Conservation (phyloP, 2,113 vertebrate genomes). For the Grammomys dolichurus region DNA sequence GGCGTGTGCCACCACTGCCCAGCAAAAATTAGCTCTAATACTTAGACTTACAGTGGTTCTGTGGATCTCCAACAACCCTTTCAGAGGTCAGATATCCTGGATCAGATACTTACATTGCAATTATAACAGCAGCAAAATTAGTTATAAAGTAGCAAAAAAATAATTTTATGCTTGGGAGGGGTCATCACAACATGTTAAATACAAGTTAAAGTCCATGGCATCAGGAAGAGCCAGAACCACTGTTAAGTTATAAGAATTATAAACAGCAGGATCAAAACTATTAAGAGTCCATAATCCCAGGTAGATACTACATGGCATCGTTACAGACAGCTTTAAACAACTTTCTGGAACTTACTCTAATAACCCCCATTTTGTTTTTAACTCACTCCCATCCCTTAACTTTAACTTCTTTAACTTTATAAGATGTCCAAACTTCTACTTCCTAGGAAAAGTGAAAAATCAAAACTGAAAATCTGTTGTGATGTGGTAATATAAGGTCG, state of each 20-base stretch:
- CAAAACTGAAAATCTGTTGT: conserved; percentile 41
- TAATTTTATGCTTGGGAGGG: background rate
- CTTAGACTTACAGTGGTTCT: background rate
- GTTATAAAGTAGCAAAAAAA: background rate
- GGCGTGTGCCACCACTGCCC: too few species aligned
- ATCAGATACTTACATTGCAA: background rate
- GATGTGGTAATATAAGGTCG: background rate
- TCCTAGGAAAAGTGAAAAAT: background rate
- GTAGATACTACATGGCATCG: background rate
- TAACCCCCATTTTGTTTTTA: conserved; percentile 5
- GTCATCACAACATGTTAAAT: background rate
- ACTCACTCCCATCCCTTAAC: background rate
- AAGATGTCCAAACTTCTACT: conserved; percentile 5
- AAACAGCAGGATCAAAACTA: background rate
- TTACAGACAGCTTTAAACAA: conserved; percentile 36
- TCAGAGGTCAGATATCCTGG: background rate
- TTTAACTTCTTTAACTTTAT: background rate
- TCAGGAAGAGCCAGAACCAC: background rate
- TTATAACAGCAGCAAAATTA: background rate
- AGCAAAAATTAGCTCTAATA: conserved; percentile 13
- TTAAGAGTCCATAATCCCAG: conserved; percentile 15
- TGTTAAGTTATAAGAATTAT: conserved; percentile 28
- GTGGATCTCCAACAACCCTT: background rate
- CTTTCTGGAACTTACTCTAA: conserved; percentile 55
- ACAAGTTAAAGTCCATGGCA: background rate